Percentiles rank a stretch among this genome's conserved stretches.
phyloP scores from a whole-genome alignment of 1,140 invertebrate genomes.

The Drosophila mojavensis region DNA sequence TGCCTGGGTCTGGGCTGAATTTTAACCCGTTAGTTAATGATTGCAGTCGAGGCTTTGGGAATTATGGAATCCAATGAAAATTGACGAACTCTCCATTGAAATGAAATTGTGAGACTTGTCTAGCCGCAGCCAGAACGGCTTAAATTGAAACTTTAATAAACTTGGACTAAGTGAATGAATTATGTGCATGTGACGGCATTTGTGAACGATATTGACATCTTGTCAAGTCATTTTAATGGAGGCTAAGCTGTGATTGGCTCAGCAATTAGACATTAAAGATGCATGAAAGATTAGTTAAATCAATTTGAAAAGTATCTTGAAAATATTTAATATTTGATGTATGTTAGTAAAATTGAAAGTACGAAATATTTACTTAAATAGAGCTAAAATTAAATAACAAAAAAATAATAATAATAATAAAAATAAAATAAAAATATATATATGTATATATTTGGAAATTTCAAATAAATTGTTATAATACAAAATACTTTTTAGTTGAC shows the following conservation, averaged over 20 bases:
- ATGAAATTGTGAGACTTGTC: neutral
- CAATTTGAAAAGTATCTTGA: neutral
- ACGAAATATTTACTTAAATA: too few relatives aligned
- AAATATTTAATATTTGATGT: neutral
- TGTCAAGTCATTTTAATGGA: too few relatives aligned
- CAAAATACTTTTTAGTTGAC: too few relatives aligned
- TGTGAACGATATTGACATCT: too few relatives aligned
- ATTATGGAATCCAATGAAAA: conserved; percentile 7
- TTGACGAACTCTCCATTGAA: neutral
- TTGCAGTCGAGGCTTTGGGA: neutral
- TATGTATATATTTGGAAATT: too few relatives aligned
- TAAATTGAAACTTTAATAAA: conserved; percentile 1
- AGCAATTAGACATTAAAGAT: too few relatives aligned
- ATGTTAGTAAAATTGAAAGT: too few relatives aligned
- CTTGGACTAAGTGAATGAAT: neutral
- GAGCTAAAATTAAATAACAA: too few relatives aligned
- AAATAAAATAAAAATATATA: too few relatives aligned
- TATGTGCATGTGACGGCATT: neutral
- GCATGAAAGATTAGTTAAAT: neutral
- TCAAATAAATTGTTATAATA: too few relatives aligned
- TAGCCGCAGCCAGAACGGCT: neutral
- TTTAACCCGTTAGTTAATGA: conserved; percentile 37
- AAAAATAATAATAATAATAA: too few relatives aligned
- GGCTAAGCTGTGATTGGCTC: too few relatives aligned
- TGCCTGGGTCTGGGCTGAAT: conserved; percentile 6